phyloP scores from a whole-genome alignment of 2,888 invertebrate genomes.

The Chalcis sispes region DNA sequence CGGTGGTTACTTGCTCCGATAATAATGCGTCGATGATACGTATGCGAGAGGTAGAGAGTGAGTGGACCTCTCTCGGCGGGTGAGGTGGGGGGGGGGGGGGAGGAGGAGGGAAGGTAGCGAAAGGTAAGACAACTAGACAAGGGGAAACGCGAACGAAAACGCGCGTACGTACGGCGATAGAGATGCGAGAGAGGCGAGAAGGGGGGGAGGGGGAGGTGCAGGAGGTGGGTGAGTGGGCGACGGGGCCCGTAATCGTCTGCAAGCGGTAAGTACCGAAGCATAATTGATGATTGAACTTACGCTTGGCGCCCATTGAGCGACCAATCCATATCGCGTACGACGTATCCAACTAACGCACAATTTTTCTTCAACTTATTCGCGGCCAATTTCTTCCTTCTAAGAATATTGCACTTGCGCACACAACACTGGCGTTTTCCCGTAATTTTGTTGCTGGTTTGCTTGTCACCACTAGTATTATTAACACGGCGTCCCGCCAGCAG shows the following conservation, averaged over 20 bases:
- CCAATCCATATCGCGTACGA: conserved; percentile 75
- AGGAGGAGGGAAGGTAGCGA: background rate
- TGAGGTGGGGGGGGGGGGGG: background rate
- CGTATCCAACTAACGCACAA: conserved; percentile 70
- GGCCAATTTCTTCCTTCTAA: conserved; percentile 47
- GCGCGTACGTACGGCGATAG: too few species aligned
- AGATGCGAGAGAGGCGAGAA: background rate
- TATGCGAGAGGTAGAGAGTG: background rate
- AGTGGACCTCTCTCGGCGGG: background rate
- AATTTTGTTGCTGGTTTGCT: conserved; percentile 32
- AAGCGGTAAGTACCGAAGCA: conserved; percentile 40
- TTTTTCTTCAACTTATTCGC: conserved; percentile 58
- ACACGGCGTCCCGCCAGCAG: conserved; percentile 17
- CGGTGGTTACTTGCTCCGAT: too few species aligned
- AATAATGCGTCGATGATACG: background rate
- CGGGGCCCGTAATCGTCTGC: conserved; percentile 11
- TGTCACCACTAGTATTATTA: background rate
- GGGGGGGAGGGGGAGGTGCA: too few species aligned
- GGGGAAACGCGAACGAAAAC: too few species aligned
- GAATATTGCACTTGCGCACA: conserved; percentile 68
- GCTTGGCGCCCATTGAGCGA: conserved; percentile 75
- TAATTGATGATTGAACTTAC: conserved; percentile 67
- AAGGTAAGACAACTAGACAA: too few species aligned
- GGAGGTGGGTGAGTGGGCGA: background rate
- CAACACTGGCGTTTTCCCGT: conserved; percentile 57